Conservation (phyloP, 2,113 vertebrate species). For the Sakesphorus luctuosus region DNA sequence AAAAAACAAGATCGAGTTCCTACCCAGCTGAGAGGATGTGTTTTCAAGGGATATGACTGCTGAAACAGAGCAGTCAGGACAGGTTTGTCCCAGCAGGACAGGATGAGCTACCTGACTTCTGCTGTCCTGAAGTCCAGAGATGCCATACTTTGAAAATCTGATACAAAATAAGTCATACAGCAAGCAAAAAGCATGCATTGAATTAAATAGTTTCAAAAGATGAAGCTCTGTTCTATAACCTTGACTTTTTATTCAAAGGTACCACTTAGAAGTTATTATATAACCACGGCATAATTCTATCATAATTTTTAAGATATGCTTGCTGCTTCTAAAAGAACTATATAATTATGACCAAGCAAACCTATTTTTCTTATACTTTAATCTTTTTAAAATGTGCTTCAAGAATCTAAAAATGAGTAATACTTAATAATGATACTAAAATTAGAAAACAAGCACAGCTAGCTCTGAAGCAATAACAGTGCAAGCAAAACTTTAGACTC, state of each 20-base stretch:
- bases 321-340: conserved; percentile 14
- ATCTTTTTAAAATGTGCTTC: background rate
- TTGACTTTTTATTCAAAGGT: background rate
- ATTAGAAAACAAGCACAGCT: conserved; percentile 27
- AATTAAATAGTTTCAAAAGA: background rate
- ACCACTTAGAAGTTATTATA: conserved; percentile 14
- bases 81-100: background rate
- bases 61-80: background rate
- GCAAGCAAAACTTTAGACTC: background rate
- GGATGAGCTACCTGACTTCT: background rate
- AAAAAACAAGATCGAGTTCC: background rate
- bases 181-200: background rate
- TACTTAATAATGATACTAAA: conserved; percentile 42
- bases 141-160: background rate
- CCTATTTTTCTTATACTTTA: conserved; percentile 11
- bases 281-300: conserved; percentile 19
- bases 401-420: conserved; percentile 38
- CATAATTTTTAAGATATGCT: background rate
- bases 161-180: background rate
- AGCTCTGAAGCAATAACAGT: background rate
- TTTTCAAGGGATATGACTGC: background rate
- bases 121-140: background rate
- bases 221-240: background rate
- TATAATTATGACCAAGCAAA: conserved; percentile 39
- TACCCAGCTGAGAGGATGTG: background rate